phyloP scores from a whole-genome alignment of 2,888 invertebrate species.

The Tanytarsus gracilentus region DNA sequence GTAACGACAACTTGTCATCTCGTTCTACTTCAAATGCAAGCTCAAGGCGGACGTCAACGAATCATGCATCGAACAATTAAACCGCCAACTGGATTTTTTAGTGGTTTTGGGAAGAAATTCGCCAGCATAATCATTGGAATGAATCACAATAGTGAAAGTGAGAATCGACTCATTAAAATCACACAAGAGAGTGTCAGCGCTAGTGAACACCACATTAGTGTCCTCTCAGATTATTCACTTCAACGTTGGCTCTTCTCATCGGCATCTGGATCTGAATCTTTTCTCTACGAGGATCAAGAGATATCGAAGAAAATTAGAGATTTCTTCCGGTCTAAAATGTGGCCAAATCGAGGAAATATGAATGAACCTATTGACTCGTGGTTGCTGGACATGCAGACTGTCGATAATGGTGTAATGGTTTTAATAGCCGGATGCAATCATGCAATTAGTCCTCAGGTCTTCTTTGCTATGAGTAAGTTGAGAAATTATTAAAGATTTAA shows the following conservation, averaged over 20 bases:
- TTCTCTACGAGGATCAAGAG: conserved; percentile 62
- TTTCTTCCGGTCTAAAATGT: conserved; percentile 56
- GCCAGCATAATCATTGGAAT: conserved; percentile 43
- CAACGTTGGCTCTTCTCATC: conserved; percentile 71
- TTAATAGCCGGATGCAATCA: conserved; percentile 63
- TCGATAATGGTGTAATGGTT: conserved; percentile 54
- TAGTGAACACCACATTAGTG: conserved; percentile 52
- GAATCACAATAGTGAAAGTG: conserved; percentile 39
- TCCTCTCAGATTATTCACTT: conserved; percentile 66
- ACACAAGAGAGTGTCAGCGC: conserved; percentile 44
- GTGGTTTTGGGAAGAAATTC: conserved; percentile 67
- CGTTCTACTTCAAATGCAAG: conserved; percentile 57
- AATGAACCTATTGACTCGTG: conserved; percentile 55
- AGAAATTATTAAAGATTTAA: not conserved
- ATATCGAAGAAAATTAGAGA: conserved; percentile 64
- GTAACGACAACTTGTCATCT: conserved; percentile 88
- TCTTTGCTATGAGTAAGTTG: conserved; percentile 60
- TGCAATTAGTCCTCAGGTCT: conserved; percentile 55
- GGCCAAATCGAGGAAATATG: conserved; percentile 50
- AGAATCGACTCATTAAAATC: conserved; percentile 57
- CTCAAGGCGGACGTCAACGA: conserved; percentile 57
- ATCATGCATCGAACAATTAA: conserved; percentile 59
- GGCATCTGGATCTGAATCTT: conserved; percentile 52
- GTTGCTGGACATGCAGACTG: conserved; percentile 69
- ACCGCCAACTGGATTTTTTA: conserved; percentile 73